These are phyloP conservation scores for Ardeotis arabs DNA, from an alignment of 2,113 vertebrate genomes.

Conservation along the genomic window DNA sequence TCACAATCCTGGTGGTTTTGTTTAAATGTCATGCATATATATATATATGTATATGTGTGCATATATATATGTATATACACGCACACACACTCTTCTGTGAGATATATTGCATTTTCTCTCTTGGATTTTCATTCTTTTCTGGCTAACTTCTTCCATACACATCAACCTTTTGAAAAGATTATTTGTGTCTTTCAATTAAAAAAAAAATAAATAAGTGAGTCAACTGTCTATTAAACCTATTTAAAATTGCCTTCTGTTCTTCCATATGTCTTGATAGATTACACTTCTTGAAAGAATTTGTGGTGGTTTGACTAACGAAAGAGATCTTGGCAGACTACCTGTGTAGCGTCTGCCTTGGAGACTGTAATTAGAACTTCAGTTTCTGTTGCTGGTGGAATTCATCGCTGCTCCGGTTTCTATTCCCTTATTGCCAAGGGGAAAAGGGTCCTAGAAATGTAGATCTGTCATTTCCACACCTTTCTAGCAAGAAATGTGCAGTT, in stretches of 20 bases:
- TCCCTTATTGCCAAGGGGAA: background rate
- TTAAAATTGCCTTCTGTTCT: constrained; percentile 17
- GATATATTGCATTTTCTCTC: background rate
- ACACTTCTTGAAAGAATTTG: background rate
- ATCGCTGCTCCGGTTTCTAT: background rate
- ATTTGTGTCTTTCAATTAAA: background rate
- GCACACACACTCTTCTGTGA: background rate
- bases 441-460: background rate
- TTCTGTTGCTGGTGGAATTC: background rate
- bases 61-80: too few relatives aligned
- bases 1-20: background rate
- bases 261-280: constrained; percentile 3
- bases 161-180: background rate
- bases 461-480: background rate
- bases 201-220: background rate
- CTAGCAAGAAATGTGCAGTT: background rate
- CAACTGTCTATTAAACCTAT: background rate
- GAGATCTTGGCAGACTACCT: constrained; percentile 4
- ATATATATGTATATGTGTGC: too few relatives aligned
- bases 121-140: background rate
- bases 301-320: constrained; percentile 7
- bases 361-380: background rate
- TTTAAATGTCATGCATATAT: background rate
- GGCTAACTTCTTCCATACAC: background rate
- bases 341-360: background rate